Evolutionary conservation across 2,888 invertebrate species (phyloP).

Genomic region (Hermaeophaga mercurialis): DNA sequence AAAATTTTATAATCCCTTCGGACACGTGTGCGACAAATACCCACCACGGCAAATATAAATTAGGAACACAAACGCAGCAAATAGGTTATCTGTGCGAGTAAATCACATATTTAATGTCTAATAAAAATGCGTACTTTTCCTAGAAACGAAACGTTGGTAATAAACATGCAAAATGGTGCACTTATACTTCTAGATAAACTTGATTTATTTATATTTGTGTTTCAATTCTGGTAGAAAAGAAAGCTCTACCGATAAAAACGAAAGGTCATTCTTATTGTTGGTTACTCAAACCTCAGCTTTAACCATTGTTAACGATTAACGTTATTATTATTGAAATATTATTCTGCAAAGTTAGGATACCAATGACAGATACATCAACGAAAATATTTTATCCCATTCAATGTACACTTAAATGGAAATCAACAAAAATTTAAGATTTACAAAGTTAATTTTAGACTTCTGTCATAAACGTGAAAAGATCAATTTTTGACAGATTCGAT

Average conservation of each 20-base stretch:
- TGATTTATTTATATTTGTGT: slow-evolving; percentile 40
- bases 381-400: too few relatives aligned
- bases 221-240: slow-evolving; percentile 31
- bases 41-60: slow-evolving; percentile 15
- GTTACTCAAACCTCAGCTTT: too few relatives aligned
- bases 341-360: too few relatives aligned
- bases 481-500: too few relatives aligned
- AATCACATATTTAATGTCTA: slow-evolving; percentile 27
- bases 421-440: too few relatives aligned
- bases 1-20: slow-evolving; percentile 19
- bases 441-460: too few relatives aligned
- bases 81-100: slow-evolving; percentile 15
- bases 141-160: slow-evolving; percentile 20
- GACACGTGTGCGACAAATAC: slow-evolving; percentile 16
- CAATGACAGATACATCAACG: too few relatives aligned
- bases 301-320: too few relatives aligned
- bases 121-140: slow-evolving; percentile 26
- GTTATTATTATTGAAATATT: too few relatives aligned
- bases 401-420: too few relatives aligned
- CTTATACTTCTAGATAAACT: slow-evolving; percentile 40
- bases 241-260: slow-evolving; percentile 11
- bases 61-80: slow-evolving; percentile 12
- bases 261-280: slow-evolving; percentile 12
- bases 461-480: too few relatives aligned
- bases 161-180: slow-evolving; percentile 37